A percentile compares a stretch with the other conserved stretches of the same genome.
Conservation (phyloP, 1,140 invertebrate genomes). For the Olivierus martensii region DNA sequence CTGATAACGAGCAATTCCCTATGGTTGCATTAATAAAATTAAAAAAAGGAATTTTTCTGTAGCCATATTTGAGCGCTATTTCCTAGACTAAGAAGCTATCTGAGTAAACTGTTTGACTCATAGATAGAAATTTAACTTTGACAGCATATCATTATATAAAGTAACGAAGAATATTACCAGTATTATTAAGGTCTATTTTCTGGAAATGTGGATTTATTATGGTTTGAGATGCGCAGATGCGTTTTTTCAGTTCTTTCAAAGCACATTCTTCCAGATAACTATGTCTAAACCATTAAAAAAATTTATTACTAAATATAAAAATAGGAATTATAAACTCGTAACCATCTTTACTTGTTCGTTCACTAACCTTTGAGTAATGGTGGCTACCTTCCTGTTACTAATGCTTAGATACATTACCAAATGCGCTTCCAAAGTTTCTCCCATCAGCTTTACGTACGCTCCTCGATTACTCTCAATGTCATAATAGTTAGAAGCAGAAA, state of each 20-base stretch:
- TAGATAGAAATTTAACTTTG: no score
- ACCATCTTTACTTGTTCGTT: no score
- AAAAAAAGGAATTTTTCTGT: no score
- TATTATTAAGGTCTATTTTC: background rate
- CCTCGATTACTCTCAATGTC: constrained; percentile 82
- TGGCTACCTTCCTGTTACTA: constrained; percentile 41
- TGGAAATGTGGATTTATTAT: constrained; percentile 4
- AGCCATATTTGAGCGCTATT: no score
- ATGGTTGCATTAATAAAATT: no score
- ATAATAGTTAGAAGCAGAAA: constrained; percentile 90
- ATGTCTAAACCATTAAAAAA: constrained; percentile 2
- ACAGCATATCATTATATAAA: no score
- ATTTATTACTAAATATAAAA: background rate
- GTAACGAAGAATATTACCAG: background rate
- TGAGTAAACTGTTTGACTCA: no score
- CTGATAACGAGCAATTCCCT: no score
- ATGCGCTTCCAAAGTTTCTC: constrained; percentile 52
- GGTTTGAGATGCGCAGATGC: constrained; percentile 5
- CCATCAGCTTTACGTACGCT: constrained; percentile 61
- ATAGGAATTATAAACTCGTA: background rate
- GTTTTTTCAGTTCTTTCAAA: background rate
- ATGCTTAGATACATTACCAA: constrained; percentile 70
- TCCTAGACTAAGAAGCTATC: no score
- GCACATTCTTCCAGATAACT: constrained; percentile 2
- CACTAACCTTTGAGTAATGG: constrained; percentile 52